Conservation (phyloP, 2,797 vertebrate species). For the Manis crassicaudata region DNA sequence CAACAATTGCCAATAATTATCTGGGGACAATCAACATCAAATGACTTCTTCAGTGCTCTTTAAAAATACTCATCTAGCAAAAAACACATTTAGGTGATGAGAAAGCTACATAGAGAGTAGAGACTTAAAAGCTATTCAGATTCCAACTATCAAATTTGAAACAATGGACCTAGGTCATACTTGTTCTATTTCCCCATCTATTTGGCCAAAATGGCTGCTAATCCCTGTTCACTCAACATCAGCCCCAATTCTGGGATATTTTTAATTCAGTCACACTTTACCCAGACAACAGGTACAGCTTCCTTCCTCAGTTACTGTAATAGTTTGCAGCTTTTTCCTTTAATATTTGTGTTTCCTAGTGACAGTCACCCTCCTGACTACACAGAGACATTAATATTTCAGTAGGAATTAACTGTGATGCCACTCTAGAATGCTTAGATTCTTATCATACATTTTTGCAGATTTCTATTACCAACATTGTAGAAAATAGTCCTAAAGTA, state of each 20-base stretch:
- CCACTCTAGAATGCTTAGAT: conserved; percentile 85
- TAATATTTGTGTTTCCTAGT: conserved; percentile 53
- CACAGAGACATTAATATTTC: conserved; percentile 49
- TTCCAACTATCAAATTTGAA: conserved; percentile 12
- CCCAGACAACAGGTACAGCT: background rate
- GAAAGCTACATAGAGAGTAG: background rate
- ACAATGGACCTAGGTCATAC: background rate
- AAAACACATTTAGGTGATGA: background rate
- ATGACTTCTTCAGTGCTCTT: background rate
- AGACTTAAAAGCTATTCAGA: conserved; percentile 12
- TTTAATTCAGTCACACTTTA: background rate
- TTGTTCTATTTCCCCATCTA: background rate
- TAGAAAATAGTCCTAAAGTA: conserved; percentile 24
- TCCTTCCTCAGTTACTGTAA: conserved; percentile 30
- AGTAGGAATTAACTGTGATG: conserved; percentile 82
- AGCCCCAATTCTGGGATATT: background rate
- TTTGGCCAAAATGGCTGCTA: background rate
- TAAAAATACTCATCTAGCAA: background rate
- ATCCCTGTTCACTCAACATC: background rate
- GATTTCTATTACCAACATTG: conserved; percentile 11
- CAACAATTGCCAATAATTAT: conserved; percentile 10
- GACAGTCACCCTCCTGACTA: background rate
- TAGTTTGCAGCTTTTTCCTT: conserved; percentile 24
- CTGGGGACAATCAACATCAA: background rate
- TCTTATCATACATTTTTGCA: conserved; percentile 65